Evolutionary conservation across 2,113 vertebrate species (phyloP).

Genomic region (Stercorarius parasiticus): DNA sequence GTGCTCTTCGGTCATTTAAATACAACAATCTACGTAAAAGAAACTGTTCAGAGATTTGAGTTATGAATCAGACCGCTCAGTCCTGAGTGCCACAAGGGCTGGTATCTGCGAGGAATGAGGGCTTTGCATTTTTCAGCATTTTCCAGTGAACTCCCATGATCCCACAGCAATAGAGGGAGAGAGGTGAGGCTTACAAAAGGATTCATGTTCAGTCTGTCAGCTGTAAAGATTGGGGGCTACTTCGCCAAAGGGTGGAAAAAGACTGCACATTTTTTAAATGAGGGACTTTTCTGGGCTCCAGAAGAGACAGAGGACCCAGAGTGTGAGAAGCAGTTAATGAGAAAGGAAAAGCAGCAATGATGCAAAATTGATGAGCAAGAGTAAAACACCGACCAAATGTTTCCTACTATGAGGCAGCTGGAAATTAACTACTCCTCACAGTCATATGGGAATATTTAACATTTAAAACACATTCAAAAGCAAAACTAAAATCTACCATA

Average conservation of each 20-base stretch:
- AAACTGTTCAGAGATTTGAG: not conserved
- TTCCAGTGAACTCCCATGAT: not conserved
- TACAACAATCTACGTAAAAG: not conserved
- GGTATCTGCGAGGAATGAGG: not conserved
- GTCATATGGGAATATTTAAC: not conserved
- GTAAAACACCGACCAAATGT: not conserved
- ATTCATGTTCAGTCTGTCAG: not conserved
- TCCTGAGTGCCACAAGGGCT: not conserved
- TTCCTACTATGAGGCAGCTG: not conserved
- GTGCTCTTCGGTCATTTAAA: not conserved
- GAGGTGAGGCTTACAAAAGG: not conserved
- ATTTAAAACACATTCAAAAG: not conserved
- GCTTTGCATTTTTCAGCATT: not conserved
- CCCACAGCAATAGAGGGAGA: not conserved
- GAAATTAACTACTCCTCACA: not conserved
- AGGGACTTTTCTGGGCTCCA: not conserved
- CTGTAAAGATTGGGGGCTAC: not conserved
- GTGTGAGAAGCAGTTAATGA: not conserved
- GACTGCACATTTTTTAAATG: not conserved
- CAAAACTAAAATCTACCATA: not conserved
- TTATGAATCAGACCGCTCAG: not conserved
- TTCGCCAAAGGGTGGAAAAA: not conserved
- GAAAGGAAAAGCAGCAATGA: not conserved
- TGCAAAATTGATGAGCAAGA: not conserved
- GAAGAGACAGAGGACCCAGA: not conserved